Evolutionary conservation across 2,888 invertebrate genomes (phyloP), one percentile per base, ranked within the genome.

Genomic region (Ephialtes manifestator): DNA sequence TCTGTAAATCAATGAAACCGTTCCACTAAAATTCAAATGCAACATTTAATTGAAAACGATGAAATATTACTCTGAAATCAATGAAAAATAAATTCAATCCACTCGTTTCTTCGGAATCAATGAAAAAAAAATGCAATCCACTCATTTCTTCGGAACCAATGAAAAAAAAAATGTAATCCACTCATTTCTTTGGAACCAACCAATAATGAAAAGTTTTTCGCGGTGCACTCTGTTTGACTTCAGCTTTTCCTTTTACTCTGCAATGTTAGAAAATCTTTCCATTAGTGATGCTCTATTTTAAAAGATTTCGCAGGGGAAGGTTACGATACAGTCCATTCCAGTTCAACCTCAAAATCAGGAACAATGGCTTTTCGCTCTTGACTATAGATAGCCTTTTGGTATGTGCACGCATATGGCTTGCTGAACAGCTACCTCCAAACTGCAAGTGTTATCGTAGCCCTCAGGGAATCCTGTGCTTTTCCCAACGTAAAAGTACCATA

Each of bases 381-480:
- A 35, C 74, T 35, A 63, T 63, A 35, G 65, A 65, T 39, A 11
- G 39, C 20, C 18, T 11, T 65, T 65, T 43, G 20, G 39, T 43
- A 39, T 0, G 18, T 63, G 60, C 7, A 18, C 39, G 39, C 20
- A 43, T 43, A 60, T 60, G n/a, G 58, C 58, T 15, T 35, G 39
- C 7, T 20, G 31, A 11, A 58, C 13, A 43, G 60, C 58, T 53
- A 71, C 51, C 15, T 4, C 60, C 46, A 28, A 78, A 70, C 48
- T 35, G 35, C 60, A 15, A 35, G 60, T 70, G 60, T 78, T 78
- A 78, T 78, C 70, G 60, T 60, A 35, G 48, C 31, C 48, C 70
- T 7, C 10, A n/a, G 58, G 48, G 35, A 60, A 43, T 11, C 20
- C 13, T 20, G 63, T n/a, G 60, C 48, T 63, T 63, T 46, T 70